Base-by-base conservation (phyloP, 2,888 invertebrate species). In the Petrolisthes cinctipes region DNA sequence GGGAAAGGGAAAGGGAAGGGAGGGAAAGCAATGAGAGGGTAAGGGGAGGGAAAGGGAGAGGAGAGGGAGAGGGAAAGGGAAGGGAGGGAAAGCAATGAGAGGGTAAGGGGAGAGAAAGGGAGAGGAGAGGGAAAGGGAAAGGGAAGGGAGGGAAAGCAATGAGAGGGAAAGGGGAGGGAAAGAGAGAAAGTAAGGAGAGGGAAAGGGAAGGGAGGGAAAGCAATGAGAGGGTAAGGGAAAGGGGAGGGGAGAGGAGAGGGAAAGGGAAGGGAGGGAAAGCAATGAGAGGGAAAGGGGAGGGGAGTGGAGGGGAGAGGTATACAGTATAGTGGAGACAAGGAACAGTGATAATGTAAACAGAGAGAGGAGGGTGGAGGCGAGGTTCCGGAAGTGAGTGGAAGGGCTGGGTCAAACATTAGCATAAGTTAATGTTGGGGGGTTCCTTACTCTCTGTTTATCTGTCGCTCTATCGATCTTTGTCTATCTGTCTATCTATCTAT, bases 211-310 rank as follows among this genome's bases (percentile, higher is more conserved):
- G 14, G 56, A 51, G 66, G 56, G 73, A 75, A 83, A 75, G 73
- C 61, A 83, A 56, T 66, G 73, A 83, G 73, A 75, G 56, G 73
- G 56, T 73, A 75, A 73, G 83, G 73, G 82, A 83, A 20, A 73
- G 83, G 73, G 73, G 79, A 57, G 5, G n/a, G 23, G 14, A 20
- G 57, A 20, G 56, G 79, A 14, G 14, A 14, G 14, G 61, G 6
- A 61, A 61, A 61, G 61, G 61, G 61, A 6, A 61, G 61, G 56
- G 73, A 83, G 56, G 73, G 83, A 83, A 75, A 73, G 82, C 61
- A 83, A 20, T 66, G 71, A 83, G 73, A 83, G 73, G 73, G 75
- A 83, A 75, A 83, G 75, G 56, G 73, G 73, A 75, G 73, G 75
- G 73, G 75, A 83, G 75, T 73, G 75, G 56, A 56, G 56, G 75